Evolutionary conservation across 2,888 invertebrate genomes (phyloP).

Genomic region (Tortrix viridana): DNA sequence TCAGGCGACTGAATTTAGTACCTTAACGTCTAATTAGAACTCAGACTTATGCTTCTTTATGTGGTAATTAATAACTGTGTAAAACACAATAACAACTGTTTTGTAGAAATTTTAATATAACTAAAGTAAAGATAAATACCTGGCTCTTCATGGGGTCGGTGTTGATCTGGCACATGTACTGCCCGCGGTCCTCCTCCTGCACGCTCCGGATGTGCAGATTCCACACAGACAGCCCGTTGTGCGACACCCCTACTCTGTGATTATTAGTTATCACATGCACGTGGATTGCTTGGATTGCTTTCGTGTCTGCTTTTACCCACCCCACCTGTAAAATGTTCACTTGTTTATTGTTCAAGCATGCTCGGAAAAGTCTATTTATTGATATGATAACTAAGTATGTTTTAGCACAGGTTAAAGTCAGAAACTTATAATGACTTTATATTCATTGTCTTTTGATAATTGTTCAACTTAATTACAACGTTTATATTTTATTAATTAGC

Average conservation of each 20-base stretch:
- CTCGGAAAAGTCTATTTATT: too few species aligned
- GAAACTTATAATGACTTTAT: neutral
- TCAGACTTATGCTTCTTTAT: too few species aligned
- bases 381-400: too few species aligned
- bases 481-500: too few species aligned
- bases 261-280: slow-evolving; percentile 97
- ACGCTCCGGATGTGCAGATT: slow-evolving; percentile 94
- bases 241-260: slow-evolving; percentile 92
- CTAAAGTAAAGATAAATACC: slow-evolving; percentile 81
- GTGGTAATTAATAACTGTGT: too few species aligned
- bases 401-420: too few species aligned
- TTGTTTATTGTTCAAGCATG: neutral
- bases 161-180: slow-evolving; percentile 97
- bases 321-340: slow-evolving; percentile 87
- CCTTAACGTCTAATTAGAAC: slow-evolving; percentile 59
- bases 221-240: slow-evolving; percentile 94
- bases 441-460: neutral
- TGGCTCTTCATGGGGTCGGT: slow-evolving; percentile 98
- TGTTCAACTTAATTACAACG: too few species aligned
- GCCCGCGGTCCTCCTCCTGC: slow-evolving; percentile 94
- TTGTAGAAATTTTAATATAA: too few species aligned
- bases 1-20: slow-evolving; percentile 55
- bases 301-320: slow-evolving; percentile 96
- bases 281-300: slow-evolving; percentile 96
- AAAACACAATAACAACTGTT: too few species aligned